A percentile compares a stretch with the other conserved stretches of the same genome.
These are phyloP conservation scores for Drosophila cardini DNA, from an alignment of 1,140 invertebrate genomes.

Conservation along the genomic window DNA sequence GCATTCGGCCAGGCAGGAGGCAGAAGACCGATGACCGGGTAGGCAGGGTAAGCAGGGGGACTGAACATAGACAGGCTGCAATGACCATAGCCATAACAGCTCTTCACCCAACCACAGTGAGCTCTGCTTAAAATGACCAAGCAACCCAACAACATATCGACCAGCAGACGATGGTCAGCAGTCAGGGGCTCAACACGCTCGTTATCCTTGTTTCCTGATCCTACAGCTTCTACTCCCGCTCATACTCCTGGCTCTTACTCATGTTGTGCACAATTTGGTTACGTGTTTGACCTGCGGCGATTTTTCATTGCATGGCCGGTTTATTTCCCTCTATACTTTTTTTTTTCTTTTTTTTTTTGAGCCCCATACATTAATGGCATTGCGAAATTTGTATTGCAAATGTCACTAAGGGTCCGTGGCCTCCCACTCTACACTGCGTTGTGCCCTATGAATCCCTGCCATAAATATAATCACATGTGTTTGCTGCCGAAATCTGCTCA, in stretches of 20 bases:
- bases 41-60: neutral
- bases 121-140: conserved; percentile 46
- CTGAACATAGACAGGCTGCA: conserved; percentile 32
- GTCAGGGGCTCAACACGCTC: conserved; percentile 76
- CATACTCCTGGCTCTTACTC: neutral
- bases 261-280: conserved; percentile 74
- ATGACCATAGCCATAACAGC: conserved; percentile 52
- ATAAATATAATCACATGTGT: conserved; percentile 61
- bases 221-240: conserved; percentile 45
- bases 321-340: conserved; percentile 15
- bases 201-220: conserved; percentile 82
- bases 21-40: neutral
- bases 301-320: conserved; percentile 72
- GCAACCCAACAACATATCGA: conserved; percentile 67
- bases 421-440: neutral
- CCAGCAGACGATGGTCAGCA: conserved; percentile 57
- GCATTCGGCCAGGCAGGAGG: conserved; percentile 55
- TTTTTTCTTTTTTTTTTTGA: conserved; percentile 32
- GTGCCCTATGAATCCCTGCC: conserved; percentile 24
- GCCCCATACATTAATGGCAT: conserved; percentile 70
- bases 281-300: conserved; percentile 81
- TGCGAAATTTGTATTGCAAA: conserved; percentile 78
- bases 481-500: conserved; percentile 17
- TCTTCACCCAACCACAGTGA: neutral
- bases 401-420: conserved; percentile 47